A percentile compares a stretch with the other conserved stretches of the same genome.
Conservation (phyloP, 2,113 vertebrate species). For the Podarcis cretensis region DNA sequence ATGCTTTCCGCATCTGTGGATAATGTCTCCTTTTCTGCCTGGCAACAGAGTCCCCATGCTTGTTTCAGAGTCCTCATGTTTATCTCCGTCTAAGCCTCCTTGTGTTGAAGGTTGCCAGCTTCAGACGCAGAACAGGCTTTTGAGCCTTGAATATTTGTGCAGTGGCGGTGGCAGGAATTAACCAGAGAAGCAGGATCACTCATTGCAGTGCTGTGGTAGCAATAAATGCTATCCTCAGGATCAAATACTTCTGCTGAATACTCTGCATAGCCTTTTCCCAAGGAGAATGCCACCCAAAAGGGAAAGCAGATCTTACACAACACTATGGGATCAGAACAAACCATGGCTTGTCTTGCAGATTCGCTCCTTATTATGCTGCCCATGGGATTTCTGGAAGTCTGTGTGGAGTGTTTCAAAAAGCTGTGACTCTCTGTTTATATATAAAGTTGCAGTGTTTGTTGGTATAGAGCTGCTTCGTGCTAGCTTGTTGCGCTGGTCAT, state of each 20-base stretch:
- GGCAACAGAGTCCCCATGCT: not conserved
- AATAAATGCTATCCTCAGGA: not conserved
- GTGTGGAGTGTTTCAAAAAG: not conserved
- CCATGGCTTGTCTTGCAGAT: not conserved
- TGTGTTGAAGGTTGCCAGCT: not conserved
- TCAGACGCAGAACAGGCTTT: not conserved
- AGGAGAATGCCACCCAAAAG: not conserved
- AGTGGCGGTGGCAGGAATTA: not conserved
- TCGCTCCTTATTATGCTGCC: not conserved
- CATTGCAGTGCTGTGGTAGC: not conserved
- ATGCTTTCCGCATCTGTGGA: not conserved
- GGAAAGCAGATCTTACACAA: not conserved
- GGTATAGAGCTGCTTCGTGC: not conserved
- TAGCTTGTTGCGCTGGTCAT: not conserved
- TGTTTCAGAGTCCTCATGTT: not conserved
- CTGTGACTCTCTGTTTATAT: accelerated
- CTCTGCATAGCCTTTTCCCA: not conserved
- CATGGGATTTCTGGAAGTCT: not conserved
- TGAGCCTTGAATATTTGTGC: not conserved
- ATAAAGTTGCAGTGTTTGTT: no score
- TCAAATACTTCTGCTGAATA: not conserved
- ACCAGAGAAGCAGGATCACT: not conserved
- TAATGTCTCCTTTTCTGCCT: not conserved
- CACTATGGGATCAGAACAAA: not conserved
- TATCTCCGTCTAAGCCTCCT: not conserved